A percentile compares a stretch with the other conserved stretches of the same genome.
phyloP scores from a whole-genome alignment of 2,797 vertebrate genomes.

The Cephalopachus bancanus region DNA sequence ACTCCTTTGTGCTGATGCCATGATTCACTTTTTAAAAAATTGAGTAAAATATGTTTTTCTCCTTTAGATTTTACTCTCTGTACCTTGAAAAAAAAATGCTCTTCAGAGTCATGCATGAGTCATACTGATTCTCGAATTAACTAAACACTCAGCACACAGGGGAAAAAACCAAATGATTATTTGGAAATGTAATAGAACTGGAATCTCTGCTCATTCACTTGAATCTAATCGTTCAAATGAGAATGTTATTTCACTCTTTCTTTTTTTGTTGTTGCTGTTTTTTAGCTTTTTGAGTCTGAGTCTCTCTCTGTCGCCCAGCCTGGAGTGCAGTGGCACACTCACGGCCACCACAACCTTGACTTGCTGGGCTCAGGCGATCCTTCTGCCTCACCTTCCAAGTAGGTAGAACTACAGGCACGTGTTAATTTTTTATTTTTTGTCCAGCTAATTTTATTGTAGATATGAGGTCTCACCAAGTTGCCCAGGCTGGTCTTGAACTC shows the following conservation, averaged over 20 bases:
- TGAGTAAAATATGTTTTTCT: background rate
- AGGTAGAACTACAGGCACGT: too few species aligned
- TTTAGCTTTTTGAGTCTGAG: too few species aligned
- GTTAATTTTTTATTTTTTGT: too few species aligned
- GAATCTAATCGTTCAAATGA: background rate
- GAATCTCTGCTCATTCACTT: background rate
- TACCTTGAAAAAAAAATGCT: conserved; percentile 46
- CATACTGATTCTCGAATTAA: conserved; percentile 47
- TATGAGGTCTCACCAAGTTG: too few species aligned
- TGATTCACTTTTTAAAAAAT: background rate
- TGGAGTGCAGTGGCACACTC: too few species aligned
- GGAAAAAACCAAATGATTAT: background rate
- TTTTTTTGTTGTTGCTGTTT: too few species aligned
- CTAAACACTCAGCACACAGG: background rate
- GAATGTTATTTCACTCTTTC: background rate
- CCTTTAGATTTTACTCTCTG: background rate
- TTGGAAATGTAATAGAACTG: conserved; percentile 37
- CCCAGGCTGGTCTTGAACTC: too few species aligned
- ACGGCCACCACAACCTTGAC: too few species aligned
- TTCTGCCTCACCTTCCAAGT: too few species aligned
- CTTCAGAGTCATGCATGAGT: background rate
- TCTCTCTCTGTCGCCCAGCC: too few species aligned
- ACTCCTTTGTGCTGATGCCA: background rate
- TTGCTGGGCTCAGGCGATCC: too few species aligned
- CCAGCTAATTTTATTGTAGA: too few species aligned